These are phyloP conservation scores for Holothuria scabra DNA, from an alignment of 53 echinoderm and acorn worm species.

Conservation along the genomic window DNA sequence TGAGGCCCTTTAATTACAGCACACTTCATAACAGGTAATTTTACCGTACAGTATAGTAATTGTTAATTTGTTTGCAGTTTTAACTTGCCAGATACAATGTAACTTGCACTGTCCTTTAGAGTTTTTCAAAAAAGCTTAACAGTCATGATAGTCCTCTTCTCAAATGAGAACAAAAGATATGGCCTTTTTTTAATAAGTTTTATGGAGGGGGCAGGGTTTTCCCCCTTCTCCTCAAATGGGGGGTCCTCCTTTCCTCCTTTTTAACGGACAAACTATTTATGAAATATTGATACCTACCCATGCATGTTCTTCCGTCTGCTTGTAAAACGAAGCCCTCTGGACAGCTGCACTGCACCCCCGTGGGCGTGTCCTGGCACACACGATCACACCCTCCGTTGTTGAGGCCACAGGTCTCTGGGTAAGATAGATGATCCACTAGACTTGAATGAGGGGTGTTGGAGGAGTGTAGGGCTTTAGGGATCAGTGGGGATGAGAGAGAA, in stretches of 20 bases:
- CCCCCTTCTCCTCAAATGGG: too few relatives aligned
- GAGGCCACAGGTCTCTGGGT: conserved; percentile 95
- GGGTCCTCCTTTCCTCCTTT: too few relatives aligned
- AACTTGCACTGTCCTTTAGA: background rate
- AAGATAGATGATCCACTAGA: conserved; percentile 47
- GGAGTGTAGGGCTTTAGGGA: conserved; percentile 29
- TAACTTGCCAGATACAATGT: too few relatives aligned
- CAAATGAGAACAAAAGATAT: too few relatives aligned
- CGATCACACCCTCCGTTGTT: conserved; percentile 98
- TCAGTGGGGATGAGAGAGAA: conserved; percentile 3
- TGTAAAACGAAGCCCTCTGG: conserved; percentile 84
- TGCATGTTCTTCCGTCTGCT: conserved; percentile 85
- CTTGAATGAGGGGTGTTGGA: conserved; percentile 43
- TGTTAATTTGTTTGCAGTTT: too few relatives aligned
- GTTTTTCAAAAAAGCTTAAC: background rate
- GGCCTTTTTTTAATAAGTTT: too few relatives aligned
- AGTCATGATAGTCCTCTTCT: too few relatives aligned
- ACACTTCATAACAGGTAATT: too few relatives aligned
- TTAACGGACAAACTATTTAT: too few relatives aligned
- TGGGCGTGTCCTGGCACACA: conserved; percentile 89
- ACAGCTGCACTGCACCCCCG: conserved; percentile 93
- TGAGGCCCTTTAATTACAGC: too few relatives aligned
- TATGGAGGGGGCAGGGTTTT: too few relatives aligned
- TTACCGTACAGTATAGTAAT: too few relatives aligned
- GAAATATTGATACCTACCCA: conserved; percentile 56